phyloP scores from a whole-genome alignment of 2,888 invertebrate species.

The Syritta pipiens region DNA sequence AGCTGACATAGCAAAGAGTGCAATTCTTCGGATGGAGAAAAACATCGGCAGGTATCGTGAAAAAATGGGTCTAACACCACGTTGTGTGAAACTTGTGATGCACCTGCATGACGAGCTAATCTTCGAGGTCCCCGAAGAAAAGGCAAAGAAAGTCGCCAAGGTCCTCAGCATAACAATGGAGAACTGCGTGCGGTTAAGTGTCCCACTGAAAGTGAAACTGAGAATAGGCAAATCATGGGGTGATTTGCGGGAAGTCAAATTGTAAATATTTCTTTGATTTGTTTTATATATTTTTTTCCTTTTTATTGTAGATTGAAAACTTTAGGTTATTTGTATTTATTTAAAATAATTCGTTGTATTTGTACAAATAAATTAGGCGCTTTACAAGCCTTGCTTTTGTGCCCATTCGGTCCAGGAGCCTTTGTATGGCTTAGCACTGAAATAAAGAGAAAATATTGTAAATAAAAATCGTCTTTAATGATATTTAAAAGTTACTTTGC shows the following conservation, averaged over 20 bases:
- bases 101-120: slow-evolving; percentile 98
- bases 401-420: slow-evolving; percentile 79
- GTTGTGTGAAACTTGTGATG: slow-evolving; percentile 85
- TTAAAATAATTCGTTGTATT: slow-evolving; percentile 22
- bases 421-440: slow-evolving; percentile 76
- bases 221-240: slow-evolving; percentile 93
- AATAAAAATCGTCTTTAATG: not conserved
- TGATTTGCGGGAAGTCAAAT: slow-evolving; percentile 73
- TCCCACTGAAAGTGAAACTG: slow-evolving; percentile 93
- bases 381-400: slow-evolving; percentile 73
- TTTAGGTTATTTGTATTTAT: slow-evolving; percentile 36
- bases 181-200: slow-evolving; percentile 84
- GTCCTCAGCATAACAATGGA: slow-evolving; percentile 91
- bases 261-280: slow-evolving; percentile 64
- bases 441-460: slow-evolving; percentile 20
- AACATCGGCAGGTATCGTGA: slow-evolving; percentile 79
- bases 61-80: slow-evolving; percentile 74
- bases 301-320: too few relatives aligned
- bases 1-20: slow-evolving; percentile 95
- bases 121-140: slow-evolving; percentile 88
- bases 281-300: too few relatives aligned
- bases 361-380: slow-evolving; percentile 4
- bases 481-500: slow-evolving; percentile 73
- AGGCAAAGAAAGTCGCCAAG: slow-evolving; percentile 81
- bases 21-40: slow-evolving; percentile 89